A percentile compares a stretch with the other conserved stretches of the same genome.
These are phyloP conservation scores for Eudasyphora cyanicolor DNA, from an alignment of 2,888 invertebrate species.

Conservation along the genomic window DNA sequence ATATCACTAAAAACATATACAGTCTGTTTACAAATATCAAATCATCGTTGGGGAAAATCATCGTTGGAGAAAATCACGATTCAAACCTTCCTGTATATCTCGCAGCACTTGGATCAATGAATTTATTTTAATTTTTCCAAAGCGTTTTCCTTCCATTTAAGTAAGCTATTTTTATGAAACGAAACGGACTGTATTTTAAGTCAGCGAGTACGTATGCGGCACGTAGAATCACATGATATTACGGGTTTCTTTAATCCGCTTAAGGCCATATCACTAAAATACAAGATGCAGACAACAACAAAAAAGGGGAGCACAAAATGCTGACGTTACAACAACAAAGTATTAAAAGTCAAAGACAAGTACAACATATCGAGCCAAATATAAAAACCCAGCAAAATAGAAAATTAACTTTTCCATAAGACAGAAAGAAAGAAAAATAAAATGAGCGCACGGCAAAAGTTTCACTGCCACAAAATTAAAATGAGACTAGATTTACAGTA, in stretches of 20 bases:
- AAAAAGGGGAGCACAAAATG: constrained; percentile 48
- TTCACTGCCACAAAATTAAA: not conserved
- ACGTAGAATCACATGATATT: not conserved
- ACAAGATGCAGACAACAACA: constrained; percentile 17
- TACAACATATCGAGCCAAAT: constrained; percentile 49
- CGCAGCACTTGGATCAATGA: too few relatives aligned
- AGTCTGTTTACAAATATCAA: too few relatives aligned
- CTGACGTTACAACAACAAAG: constrained; percentile 54
- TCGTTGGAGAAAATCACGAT: too few relatives aligned
- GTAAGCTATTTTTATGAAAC: too few relatives aligned
- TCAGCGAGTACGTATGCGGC: too few relatives aligned
- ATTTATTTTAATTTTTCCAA: too few relatives aligned
- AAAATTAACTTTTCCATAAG: constrained; percentile 19
- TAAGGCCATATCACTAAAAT: constrained; percentile 59
- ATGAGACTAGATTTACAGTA: not conserved
- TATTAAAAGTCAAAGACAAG: constrained; percentile 50
- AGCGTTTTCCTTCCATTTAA: too few relatives aligned
- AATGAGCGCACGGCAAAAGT: constrained; percentile 8
- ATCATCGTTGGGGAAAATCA: too few relatives aligned
- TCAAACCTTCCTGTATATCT: too few relatives aligned
- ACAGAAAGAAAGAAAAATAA: constrained; percentile 27
- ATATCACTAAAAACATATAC: too few relatives aligned
- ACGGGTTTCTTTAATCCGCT: constrained; percentile 57
- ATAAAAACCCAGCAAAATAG: not conserved
- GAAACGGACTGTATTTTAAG: not conserved